Conservation (phyloP, 2,797 vertebrate genomes). For the Pteropus rufus region DNA sequence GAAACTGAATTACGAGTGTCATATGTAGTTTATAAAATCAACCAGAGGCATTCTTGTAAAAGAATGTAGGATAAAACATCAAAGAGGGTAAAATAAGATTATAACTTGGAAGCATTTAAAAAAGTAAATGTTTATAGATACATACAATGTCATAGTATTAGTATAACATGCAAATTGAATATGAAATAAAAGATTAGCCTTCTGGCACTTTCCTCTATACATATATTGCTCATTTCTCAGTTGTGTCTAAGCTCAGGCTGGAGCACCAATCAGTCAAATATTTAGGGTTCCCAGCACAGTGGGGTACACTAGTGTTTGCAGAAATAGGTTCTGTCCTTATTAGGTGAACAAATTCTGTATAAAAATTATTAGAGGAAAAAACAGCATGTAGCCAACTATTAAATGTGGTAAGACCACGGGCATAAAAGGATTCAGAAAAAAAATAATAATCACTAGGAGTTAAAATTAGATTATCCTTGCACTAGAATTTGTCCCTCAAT, state of each 20-base stretch:
- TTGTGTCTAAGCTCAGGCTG: not conserved
- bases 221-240: not conserved
- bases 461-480: not conserved
- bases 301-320: not conserved
- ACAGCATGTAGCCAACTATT: not conserved
- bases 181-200: not conserved
- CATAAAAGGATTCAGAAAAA: not conserved
- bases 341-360: not conserved
- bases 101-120: slow-evolving; percentile 43
- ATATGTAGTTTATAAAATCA: slow-evolving; percentile 56
- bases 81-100: slow-evolving; percentile 44
- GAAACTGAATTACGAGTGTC: slow-evolving; percentile 45
- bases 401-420: not conserved
- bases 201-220: not conserved
- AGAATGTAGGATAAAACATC: slow-evolving; percentile 23
- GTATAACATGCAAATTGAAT: slow-evolving; percentile 31
- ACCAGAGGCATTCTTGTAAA: slow-evolving; percentile 16
- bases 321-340: not conserved
- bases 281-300: not conserved
- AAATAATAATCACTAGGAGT: not conserved
- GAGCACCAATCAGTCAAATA: not conserved
- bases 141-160: not conserved
- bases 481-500: not conserved
- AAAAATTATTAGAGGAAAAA: slow-evolving; percentile 11
- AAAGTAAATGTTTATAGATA: slow-evolving; percentile 12